Evolutionary conservation across 53 echinoderm and acorn worm species (phyloP), one percentile per base, ranked within the genome.

Genomic region (Hippasteria phrygiana): DNA sequence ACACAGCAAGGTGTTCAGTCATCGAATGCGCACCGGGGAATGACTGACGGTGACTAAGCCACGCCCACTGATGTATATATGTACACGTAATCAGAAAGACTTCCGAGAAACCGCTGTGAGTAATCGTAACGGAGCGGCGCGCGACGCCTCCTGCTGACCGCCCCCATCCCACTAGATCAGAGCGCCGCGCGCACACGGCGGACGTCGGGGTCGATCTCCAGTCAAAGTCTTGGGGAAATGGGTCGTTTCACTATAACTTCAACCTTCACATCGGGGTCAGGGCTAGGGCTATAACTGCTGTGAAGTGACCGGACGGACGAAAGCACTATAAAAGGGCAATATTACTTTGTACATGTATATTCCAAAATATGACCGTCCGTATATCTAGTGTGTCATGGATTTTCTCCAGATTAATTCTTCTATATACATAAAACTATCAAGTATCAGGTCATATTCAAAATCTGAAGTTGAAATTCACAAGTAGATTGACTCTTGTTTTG

Each of bases 41-140:
- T 26, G 22, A n/a, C 20, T 11, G 28, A 51, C 1, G 5, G 38
- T 13, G 41, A 79, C n/a, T 27, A 39, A 56, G 71, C 85, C 85
- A 85, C 85, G 85, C 85, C 85, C 35, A 85, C 85, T 85, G 71
- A 83, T 85, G 71, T 34, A 85, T 85, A 71, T 42, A n/a, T n/a
- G n/a, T n/a, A n/a, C n/a, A n/a, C n/a, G n/a, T n/a, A 9, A 24
- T 43, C 43, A 62, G 37, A 10, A 85, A 16, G 47, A 71, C 71
- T 85, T 85, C 85, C 71, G 85, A 85, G 85, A 85, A 85, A 70
- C 14, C 13, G 83, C 51, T 3, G 51, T 85, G 85, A 85, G 69
- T 85, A 85, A 85, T 85, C 40, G 24, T 27, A 85, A 51, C 33
- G 70, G 85, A 45, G 70, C 47, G 85, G 51, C 28, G 50, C 85